Percentiles rank a stretch among this genome's conserved stretches.
Evolutionary conservation across 35 echinoderm and acorn worm genomes (phyloP).

Genomic region (Holothuria glaberrima): DNA sequence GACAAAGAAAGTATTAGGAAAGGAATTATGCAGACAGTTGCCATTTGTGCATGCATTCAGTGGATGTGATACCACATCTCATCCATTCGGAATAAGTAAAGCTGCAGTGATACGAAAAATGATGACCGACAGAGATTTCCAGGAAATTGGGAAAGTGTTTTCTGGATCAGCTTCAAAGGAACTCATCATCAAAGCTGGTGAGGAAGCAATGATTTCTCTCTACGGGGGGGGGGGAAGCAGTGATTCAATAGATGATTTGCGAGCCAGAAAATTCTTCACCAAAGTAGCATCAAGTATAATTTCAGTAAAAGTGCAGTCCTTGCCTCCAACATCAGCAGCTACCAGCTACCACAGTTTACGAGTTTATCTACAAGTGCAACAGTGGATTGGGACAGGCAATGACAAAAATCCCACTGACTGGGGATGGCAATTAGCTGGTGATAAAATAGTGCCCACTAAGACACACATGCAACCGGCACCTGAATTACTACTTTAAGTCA

Average conservation of each 20-base stretch:
- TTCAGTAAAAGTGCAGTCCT: neutral
- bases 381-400: slow-evolving; percentile 32
- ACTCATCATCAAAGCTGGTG: slow-evolving; percentile 7
- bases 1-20: slow-evolving; percentile 15
- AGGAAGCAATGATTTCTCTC: slow-evolving; percentile 1
- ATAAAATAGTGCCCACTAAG: slow-evolving; percentile 3
- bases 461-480: slow-evolving; percentile 1
- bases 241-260: neutral
- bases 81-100: slow-evolving; percentile 31
- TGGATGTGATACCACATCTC: slow-evolving; percentile 60
- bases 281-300: slow-evolving; percentile 38
- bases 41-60: slow-evolving; percentile 38
- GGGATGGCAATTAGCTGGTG: slow-evolving; percentile 2
- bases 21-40: neutral
- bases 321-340: slow-evolving; percentile 46
- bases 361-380: slow-evolving; percentile 28
- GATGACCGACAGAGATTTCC: neutral
- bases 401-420: neutral
- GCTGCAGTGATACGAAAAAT: neutral
- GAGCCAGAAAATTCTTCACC: neutral
- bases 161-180: neutral
- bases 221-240: neutral
- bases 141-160: neutral
- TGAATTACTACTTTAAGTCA: slow-evolving; percentile 5
- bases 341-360: slow-evolving; percentile 23